Percentiles rank a stretch among this genome's conserved stretches.
phyloP scores from a whole-genome alignment of 1,140 invertebrate genomes.

The Diachasmimorpha longicaudata region DNA sequence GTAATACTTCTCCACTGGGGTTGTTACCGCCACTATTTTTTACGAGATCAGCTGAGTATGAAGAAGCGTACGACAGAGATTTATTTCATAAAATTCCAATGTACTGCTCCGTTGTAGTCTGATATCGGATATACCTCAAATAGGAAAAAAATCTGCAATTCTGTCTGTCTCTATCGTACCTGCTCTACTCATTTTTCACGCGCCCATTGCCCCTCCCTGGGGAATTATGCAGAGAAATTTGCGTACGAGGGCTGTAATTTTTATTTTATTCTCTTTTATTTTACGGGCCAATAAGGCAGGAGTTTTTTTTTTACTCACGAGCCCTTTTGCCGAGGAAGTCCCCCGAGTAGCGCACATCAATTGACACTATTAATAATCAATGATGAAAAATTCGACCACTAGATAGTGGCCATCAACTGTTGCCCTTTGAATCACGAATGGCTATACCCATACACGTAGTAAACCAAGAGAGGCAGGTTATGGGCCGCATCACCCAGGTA shows the following conservation, averaged over 20 bases:
- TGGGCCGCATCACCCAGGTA: conserved; percentile 17
- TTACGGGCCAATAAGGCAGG: no score
- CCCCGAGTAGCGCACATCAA: no score
- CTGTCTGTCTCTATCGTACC: not conserved
- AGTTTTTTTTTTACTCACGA: no score
- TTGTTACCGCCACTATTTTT: not conserved
- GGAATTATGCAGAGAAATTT: no score
- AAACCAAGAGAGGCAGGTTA: not conserved
- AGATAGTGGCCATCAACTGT: not conserved
- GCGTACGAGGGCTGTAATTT: no score
- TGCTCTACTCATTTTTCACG: not conserved
- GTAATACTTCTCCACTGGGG: not conserved
- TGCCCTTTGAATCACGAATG: not conserved
- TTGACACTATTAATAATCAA: no score
- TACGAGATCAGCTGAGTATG: not conserved
- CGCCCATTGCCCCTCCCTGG: no score
- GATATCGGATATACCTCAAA: conserved; percentile 30
- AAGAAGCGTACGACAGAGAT: not conserved
- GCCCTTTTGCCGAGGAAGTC: no score
- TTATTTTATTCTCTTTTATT: no score
- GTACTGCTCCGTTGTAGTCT: conserved; percentile 43
- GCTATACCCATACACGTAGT: not conserved
- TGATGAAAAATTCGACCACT: not conserved
- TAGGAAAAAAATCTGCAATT: not conserved
- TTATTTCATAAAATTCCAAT: conserved; percentile 31